Percentiles rank a stretch among this genome's conserved stretches.
phyloP scores from a whole-genome alignment of 1,140 invertebrate genomes.

The Zeugodacus cucurbitae region DNA sequence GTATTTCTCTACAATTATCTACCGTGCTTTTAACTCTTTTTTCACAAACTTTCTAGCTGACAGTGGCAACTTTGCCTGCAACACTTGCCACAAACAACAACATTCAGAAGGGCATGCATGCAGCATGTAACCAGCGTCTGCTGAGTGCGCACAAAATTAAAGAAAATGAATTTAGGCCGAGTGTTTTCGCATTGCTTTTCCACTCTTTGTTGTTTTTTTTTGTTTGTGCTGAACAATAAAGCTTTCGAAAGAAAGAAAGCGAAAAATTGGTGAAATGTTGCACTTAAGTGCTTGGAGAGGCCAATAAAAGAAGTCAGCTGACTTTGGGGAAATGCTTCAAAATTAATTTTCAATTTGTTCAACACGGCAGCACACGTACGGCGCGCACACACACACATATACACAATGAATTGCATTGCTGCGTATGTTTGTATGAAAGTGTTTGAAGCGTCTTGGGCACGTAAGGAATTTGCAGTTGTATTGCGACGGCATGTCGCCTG shows the following conservation, averaged over 20 bases:
- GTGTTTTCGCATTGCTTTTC: not conserved
- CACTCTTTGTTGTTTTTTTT: not conserved
- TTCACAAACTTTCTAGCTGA: not conserved
- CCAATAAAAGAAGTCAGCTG: slow-evolving; percentile 22
- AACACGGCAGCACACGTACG: not conserved
- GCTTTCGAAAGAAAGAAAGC: not conserved
- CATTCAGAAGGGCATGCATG: not conserved
- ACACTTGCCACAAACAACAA: not conserved
- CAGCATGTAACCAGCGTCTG: not conserved
- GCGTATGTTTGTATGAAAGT: not conserved
- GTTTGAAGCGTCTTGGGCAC: not conserved
- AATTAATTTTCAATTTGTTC: slow-evolving; percentile 33
- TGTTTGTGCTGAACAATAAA: not conserved
- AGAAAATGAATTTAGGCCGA: slow-evolving; percentile 20
- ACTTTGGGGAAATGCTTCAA: slow-evolving; percentile 16
- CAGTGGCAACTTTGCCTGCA: not conserved
- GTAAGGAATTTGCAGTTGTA: not conserved
- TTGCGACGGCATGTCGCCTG: not conserved
- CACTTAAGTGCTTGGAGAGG: slow-evolving; percentile 6
- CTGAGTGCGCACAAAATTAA: not conserved
- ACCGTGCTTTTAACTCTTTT: not conserved
- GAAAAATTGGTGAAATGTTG: not conserved
- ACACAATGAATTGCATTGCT: not conserved
- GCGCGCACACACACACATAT: not conserved
- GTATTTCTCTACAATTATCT: not conserved